Evolutionary conservation across 2,888 invertebrate genomes (phyloP).

Genomic region (Apotomis capreana): DNA sequence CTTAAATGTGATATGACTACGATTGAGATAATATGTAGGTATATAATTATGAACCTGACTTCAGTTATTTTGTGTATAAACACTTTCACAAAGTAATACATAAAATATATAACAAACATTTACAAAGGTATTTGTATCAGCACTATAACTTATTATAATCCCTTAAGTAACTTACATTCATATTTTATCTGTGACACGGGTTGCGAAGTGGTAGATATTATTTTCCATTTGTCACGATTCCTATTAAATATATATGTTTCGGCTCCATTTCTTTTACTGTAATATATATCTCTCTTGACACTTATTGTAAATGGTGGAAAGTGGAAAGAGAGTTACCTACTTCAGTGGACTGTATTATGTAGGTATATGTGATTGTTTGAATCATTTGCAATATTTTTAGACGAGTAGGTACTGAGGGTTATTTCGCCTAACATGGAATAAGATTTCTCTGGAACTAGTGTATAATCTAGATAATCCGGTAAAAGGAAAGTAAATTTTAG

Average conservation of each 20-base stretch:
- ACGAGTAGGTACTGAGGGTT: no score
- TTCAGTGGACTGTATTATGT: background rate
- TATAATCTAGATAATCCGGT: no score
- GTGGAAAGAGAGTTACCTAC: background rate
- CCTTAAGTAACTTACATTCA: conserved; percentile 37
- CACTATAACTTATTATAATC: conserved; percentile 36
- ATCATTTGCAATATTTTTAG: no score
- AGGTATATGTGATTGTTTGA: background rate
- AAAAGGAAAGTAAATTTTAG: no score
- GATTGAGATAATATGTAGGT: no score
- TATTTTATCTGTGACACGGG: conserved; percentile 36
- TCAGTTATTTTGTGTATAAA: background rate
- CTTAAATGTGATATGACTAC: no score
- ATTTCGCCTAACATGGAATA: no score
- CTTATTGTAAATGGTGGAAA: conserved; percentile 15
- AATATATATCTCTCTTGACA: conserved; percentile 25
- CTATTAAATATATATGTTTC: conserved; percentile 36
- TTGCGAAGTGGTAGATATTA: conserved; percentile 32
- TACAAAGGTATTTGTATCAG: conserved; percentile 8
- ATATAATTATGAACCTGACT: no score
- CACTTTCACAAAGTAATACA: conserved; percentile 6
- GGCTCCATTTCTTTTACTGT: conserved; percentile 25
- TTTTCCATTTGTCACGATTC: conserved; percentile 35
- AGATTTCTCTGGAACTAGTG: no score
- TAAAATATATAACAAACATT: conserved; percentile 7